Conservation (phyloP, 2,888 invertebrate genomes). For the Dryococelus australis region DNA sequence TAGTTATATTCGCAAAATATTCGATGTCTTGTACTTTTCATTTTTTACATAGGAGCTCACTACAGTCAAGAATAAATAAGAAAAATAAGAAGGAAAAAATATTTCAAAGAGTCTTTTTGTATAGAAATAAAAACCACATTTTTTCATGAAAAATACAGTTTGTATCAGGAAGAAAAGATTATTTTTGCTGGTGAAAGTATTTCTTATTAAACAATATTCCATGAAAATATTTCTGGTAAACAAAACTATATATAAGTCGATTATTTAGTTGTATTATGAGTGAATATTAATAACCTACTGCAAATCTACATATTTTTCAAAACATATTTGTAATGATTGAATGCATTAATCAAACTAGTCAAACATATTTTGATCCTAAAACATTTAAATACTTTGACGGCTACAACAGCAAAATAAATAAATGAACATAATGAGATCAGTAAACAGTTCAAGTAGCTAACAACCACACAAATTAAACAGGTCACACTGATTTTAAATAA, state of each 20-base stretch:
- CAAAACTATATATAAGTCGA: too few relatives aligned
- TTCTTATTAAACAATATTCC: too few relatives aligned
- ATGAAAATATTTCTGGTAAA: too few relatives aligned
- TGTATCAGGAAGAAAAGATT: neutral
- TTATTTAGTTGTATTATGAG: too few relatives aligned
- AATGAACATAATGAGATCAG: too few relatives aligned
- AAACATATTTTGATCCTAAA: too few relatives aligned
- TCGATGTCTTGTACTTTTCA: conserved; percentile 10
- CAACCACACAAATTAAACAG: neutral
- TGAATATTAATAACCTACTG: too few relatives aligned
- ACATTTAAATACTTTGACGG: too few relatives aligned
- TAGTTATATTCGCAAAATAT: neutral
- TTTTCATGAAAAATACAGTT: neutral
- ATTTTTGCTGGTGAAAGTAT: neutral
- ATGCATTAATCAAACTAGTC: too few relatives aligned
- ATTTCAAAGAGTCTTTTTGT: neutral
- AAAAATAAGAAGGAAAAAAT: neutral
- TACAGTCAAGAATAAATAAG: neutral
- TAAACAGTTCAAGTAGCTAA: neutral
- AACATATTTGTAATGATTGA: too few relatives aligned
- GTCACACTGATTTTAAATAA: neutral
- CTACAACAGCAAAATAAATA: too few relatives aligned
- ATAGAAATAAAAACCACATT: conserved; percentile 16
- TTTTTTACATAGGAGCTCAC: neutral
- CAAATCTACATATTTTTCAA: too few relatives aligned